Evolutionary conservation across 2,888 invertebrate genomes (phyloP).

Genomic region (Abrostola triplasia): DNA sequence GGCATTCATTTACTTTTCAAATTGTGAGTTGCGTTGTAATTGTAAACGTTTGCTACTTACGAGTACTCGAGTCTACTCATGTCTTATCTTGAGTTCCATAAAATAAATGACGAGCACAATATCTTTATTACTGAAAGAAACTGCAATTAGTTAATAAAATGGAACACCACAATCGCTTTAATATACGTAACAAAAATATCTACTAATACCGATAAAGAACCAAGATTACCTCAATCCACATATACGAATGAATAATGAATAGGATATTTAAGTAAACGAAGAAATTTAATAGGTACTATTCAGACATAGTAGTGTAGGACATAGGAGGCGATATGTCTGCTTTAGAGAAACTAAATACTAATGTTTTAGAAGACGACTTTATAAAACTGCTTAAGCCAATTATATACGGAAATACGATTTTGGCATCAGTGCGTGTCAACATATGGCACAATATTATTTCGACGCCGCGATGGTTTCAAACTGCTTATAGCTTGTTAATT

Average conservation of each 20-base stretch:
- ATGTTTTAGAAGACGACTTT: constrained; percentile 10
- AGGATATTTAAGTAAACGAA: too few relatives aligned
- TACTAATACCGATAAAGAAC: neutral
- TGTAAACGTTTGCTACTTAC: too few relatives aligned
- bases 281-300: too few relatives aligned
- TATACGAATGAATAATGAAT: neutral
- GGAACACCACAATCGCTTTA: neutral
- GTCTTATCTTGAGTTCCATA: too few relatives aligned
- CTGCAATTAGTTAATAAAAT: neutral
- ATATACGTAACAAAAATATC: neutral
- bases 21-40: too few relatives aligned
- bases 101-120: too few relatives aligned
- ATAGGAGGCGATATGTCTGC: neutral
- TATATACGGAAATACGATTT: constrained; percentile 8
- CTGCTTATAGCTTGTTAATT: constrained; percentile 5
- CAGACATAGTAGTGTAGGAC: too few relatives aligned
- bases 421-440: constrained; percentile 9
- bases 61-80: too few relatives aligned
- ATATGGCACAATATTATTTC: constrained; percentile 5
- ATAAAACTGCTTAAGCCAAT: constrained; percentile 8
- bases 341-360: neutral
- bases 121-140: too few relatives aligned
- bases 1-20: too few relatives aligned
- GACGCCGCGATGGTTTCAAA: constrained; percentile 6
- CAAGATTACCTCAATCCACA: neutral